phyloP scores from a whole-genome alignment of 1,140 invertebrate species.

The Adoxophyes honmai region DNA sequence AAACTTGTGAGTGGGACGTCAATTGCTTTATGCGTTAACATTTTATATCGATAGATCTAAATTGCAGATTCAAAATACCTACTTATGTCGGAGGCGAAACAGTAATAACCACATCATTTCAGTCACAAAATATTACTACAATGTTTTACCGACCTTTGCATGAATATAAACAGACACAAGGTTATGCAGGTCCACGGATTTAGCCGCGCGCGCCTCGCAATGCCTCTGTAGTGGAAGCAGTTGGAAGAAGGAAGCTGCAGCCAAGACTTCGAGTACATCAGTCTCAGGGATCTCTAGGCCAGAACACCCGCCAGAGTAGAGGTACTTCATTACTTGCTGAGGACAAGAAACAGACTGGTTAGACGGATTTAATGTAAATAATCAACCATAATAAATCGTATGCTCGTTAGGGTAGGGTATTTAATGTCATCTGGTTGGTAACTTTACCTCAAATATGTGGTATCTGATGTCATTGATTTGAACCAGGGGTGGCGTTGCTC shows the following conservation, averaged over 20 bases:
- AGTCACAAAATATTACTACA: no score
- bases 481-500: constrained; percentile 83
- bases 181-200: constrained; percentile 91
- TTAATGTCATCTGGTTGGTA: background rate
- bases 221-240: constrained; percentile 89
- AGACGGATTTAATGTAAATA: no score
- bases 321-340: constrained; percentile 94
- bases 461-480: constrained; percentile 96
- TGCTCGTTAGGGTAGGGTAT: no score
- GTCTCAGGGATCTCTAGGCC: constrained; percentile 86
- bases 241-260: constrained; percentile 95
- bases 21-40: no score
- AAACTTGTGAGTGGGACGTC: background rate
- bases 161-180: constrained; percentile 95
- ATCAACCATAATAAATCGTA: no score
- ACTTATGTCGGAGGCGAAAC: no score
- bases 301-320: constrained; percentile 92
- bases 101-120: no score
- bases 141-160: constrained; percentile 87
- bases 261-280: constrained; percentile 92
- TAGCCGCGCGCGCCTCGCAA: constrained; percentile 90
- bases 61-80: no score
- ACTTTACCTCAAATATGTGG: constrained; percentile 91
- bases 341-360: constrained; percentile 23
- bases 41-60: no score